Evolutionary conservation across 2,113 vertebrate genomes (phyloP).

Genomic region (Syngnathus floridae): DNA sequence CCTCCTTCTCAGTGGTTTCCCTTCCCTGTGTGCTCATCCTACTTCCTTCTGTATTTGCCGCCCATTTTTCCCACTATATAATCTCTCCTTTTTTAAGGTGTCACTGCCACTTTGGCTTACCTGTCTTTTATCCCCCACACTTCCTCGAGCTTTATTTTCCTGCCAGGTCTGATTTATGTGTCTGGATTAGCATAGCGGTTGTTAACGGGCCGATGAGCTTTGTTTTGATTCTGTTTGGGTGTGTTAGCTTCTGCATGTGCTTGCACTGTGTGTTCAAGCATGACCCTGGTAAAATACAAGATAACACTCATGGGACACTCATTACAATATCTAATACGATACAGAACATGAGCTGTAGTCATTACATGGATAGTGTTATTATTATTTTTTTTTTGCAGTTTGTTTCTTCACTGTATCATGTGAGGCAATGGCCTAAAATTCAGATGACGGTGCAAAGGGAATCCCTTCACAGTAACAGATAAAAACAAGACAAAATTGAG

Average conservation of each 20-base stretch:
- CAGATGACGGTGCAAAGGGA: too few species aligned
- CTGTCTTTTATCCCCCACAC: constrained; percentile 40
- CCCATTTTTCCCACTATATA: constrained; percentile 23
- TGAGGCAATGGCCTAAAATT: too few species aligned
- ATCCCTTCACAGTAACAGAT: too few species aligned
- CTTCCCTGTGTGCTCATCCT: constrained; percentile 31
- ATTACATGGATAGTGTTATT: background rate
- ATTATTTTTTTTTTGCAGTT: background rate
- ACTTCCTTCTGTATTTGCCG: constrained; percentile 46
- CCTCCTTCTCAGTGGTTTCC: constrained; percentile 44
- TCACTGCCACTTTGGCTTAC: constrained; percentile 23
- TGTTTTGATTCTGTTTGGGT: constrained; percentile 34
- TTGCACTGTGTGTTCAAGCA: constrained; percentile 11
- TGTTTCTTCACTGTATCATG: background rate
- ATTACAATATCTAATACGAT: background rate
- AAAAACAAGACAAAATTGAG: too few species aligned
- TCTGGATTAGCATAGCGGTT: constrained; percentile 53
- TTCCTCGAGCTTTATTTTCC: constrained; percentile 57
- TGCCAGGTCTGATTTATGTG: constrained; percentile 63
- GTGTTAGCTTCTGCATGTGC: constrained; percentile 3
- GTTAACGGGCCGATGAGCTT: constrained; percentile 49
- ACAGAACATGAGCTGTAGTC: background rate
- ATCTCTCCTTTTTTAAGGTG: constrained; percentile 25
- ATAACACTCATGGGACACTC: background rate
- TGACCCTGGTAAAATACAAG: constrained; percentile 12